These are phyloP conservation scores for Pteruthius melanotis DNA, from an alignment of 2,113 vertebrate genomes.

Conservation along the genomic window DNA sequence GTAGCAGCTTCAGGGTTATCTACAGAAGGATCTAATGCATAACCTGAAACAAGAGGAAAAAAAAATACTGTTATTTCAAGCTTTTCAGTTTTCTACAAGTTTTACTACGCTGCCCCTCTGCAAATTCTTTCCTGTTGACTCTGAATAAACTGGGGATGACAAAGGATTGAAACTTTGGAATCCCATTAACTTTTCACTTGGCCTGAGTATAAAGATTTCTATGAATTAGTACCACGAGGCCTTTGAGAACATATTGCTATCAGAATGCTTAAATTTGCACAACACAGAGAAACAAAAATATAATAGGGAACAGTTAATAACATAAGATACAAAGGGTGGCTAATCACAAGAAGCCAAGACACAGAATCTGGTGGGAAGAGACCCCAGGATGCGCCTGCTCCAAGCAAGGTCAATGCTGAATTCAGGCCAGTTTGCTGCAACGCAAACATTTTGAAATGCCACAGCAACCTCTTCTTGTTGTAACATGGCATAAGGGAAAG, in stretches of 20 bases:
- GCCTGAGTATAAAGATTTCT: neutral
- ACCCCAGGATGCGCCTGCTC: neutral
- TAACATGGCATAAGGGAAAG: neutral
- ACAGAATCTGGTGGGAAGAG: neutral
- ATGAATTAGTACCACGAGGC: neutral
- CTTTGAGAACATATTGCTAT: neutral
- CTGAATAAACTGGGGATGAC: neutral
- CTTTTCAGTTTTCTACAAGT: neutral
- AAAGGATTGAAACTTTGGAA: neutral
- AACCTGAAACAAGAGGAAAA: conserved; percentile 76
- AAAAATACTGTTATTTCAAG: neutral
- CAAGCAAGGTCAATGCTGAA: fast-evolving
- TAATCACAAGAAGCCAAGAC: neutral
- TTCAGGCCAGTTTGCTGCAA: neutral
- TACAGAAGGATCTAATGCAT: conserved; percentile 94
- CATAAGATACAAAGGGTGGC: neutral
- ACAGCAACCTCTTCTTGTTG: neutral
- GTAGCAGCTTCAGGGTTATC: conserved; percentile 81
- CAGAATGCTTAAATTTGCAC: neutral
- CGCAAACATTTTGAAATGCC: neutral
- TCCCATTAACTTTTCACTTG: neutral
- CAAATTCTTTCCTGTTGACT: neutral
- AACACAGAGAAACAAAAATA: neutral
- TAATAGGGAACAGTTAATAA: neutral
- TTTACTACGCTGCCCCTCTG: neutral